Evolutionary conservation across 92 coral and sea anemone genomes (phyloP).

Genomic region (Palythoa grandiflora): DNA sequence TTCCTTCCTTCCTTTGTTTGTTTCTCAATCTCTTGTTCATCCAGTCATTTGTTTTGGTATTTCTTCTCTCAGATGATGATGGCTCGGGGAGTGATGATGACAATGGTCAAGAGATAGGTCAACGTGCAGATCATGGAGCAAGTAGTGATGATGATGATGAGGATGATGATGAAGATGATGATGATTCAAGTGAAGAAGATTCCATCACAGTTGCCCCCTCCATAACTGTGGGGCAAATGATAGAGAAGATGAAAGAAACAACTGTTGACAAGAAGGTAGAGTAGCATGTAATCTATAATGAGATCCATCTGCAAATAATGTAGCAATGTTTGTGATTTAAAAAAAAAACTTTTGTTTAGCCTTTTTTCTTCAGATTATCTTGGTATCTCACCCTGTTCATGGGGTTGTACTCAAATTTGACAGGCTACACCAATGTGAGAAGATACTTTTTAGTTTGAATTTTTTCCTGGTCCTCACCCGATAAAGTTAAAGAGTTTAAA

Average conservation of each 20-base stretch:
- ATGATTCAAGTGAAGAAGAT: conserved; percentile 57
- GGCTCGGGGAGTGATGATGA: conserved; percentile 92
- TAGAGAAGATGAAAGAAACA: conserved; percentile 77
- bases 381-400: no score
- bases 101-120: conserved; percentile 53
- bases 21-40: neutral
- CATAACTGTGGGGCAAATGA: conserved; percentile 84
- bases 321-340: no score
- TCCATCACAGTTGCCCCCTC: conserved; percentile 57
- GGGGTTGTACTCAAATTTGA: no score
- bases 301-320: no score
- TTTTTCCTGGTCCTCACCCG: no score
- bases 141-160: conserved; percentile 54
- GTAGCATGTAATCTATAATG: neutral
- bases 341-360: no score
- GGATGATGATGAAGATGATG: conserved; percentile 63
- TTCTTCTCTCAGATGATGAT: conserved; percentile 54
- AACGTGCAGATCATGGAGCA: conserved; percentile 31
- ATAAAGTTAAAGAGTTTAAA: no score
- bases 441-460: no score
- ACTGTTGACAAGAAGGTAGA: conserved; percentile 40
- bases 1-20: neutral
- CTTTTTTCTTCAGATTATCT: no score
- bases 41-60: neutral
- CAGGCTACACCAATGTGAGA: no score